Evolutionary conservation across 1,140 invertebrate genomes (phyloP).

Genomic region (Drosophila yakuba): DNA sequence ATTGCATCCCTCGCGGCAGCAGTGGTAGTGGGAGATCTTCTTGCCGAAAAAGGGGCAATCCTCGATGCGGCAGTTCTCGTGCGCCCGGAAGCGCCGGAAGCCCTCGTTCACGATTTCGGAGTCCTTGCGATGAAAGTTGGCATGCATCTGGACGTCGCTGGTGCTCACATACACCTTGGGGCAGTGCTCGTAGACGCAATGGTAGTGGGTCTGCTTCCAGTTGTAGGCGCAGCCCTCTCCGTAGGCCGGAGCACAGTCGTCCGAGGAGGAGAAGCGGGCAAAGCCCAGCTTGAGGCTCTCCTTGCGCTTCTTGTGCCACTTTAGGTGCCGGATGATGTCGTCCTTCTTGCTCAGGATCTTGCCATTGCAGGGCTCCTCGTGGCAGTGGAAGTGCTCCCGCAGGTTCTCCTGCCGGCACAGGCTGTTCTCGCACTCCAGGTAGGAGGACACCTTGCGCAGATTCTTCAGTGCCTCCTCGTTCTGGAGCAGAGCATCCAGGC

Average conservation of each 20-base stretch:
- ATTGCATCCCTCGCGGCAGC: slow-evolving; percentile 93
- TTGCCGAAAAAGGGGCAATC: slow-evolving; percentile 97
- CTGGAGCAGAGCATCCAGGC: slow-evolving; percentile 73
- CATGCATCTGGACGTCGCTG: slow-evolving; percentile 99
- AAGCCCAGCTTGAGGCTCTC: slow-evolving; percentile 98
- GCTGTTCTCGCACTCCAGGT: slow-evolving; percentile 80
- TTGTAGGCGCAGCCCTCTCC: slow-evolving; percentile 94
- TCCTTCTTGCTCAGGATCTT: slow-evolving; percentile 98
- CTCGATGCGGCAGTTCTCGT: slow-evolving; percentile 83
- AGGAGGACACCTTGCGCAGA: slow-evolving; percentile 77
- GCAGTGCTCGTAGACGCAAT: slow-evolving; percentile 98
- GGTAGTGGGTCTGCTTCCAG: slow-evolving; percentile 98
- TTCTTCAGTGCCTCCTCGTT: slow-evolving; percentile 79
- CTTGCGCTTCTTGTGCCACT: slow-evolving; percentile 99
- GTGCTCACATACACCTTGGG: slow-evolving; percentile 99
- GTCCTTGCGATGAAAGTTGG: slow-evolving; percentile 99
- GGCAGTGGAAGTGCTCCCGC: slow-evolving; percentile 97
- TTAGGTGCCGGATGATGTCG: slow-evolving; percentile 97
- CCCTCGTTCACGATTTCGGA: slow-evolving; percentile 99
- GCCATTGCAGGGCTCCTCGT: slow-evolving; percentile 91
- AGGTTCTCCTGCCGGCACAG: slow-evolving; percentile 79
- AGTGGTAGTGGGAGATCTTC: slow-evolving; percentile 98
- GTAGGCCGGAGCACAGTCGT: slow-evolving; percentile 92
- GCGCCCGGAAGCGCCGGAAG: slow-evolving; percentile 80
- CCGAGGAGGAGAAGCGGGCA: slow-evolving; percentile 95